Conservation (phyloP, 2,797 vertebrate species). For the Alca torda region DNA sequence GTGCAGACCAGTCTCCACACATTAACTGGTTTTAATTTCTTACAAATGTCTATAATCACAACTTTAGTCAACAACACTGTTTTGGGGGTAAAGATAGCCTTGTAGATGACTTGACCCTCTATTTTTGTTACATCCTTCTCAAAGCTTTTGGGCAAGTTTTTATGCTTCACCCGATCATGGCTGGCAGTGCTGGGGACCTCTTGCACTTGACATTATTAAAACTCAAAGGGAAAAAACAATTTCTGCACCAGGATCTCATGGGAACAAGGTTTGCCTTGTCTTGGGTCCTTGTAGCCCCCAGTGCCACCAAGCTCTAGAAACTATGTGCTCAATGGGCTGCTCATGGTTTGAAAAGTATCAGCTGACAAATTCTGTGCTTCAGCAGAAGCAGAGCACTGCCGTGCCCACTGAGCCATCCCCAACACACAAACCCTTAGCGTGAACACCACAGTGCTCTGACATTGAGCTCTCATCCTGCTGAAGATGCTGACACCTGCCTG, state of each 20-base stretch:
- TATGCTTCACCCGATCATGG: not conserved
- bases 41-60: not conserved
- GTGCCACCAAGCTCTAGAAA: not conserved
- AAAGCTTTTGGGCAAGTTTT: not conserved
- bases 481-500: not conserved
- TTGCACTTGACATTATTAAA: not conserved
- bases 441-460: not conserved
- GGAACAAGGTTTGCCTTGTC: not conserved
- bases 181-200: not conserved
- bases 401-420: not conserved
- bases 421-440: not conserved
- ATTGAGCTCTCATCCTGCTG: not conserved
- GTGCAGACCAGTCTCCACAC: not conserved
- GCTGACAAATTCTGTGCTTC: not conserved
- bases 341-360: not conserved
- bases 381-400: not conserved
- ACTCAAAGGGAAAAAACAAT: not conserved
- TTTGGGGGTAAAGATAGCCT: not conserved
- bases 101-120: not conserved
- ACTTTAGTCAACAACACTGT: not conserved
- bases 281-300: not conserved
- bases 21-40: not conserved
- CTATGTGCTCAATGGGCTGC: not conserved
- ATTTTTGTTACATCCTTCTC: not conserved
- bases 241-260: not conserved